phyloP scores from a whole-genome alignment of 1,140 invertebrate species.

The Bilobella aurantiaca region DNA sequence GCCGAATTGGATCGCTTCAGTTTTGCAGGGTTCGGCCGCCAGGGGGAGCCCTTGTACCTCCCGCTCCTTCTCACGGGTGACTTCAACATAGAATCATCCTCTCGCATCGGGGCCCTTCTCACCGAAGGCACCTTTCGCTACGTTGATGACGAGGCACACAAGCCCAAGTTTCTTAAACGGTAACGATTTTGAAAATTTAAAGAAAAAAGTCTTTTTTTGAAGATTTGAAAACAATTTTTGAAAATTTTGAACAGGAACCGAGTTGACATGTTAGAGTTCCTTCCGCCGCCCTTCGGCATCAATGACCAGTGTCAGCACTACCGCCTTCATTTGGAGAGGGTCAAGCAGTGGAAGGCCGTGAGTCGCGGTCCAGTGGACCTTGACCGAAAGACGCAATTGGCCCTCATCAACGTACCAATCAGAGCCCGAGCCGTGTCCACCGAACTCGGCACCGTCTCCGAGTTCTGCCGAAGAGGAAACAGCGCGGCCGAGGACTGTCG shows the following conservation, averaged over 20 bases:
- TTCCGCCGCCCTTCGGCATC: slow-evolving; percentile 48
- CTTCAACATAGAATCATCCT: slow-evolving; percentile 65
- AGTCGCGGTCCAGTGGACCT: slow-evolving; percentile 30
- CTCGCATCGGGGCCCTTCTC: slow-evolving; percentile 56
- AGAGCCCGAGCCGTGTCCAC: background rate
- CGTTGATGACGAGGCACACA: background rate
- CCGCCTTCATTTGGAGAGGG: slow-evolving; percentile 39
- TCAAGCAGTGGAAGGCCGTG: slow-evolving; percentile 32
- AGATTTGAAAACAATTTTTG: too few species aligned
- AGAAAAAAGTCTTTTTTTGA: too few species aligned
- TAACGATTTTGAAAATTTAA: background rate
- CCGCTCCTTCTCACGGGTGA: slow-evolving; percentile 81
- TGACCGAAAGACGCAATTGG: slow-evolving; percentile 16
- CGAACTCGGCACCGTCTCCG: background rate
- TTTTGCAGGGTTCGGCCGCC: slow-evolving; percentile 40
- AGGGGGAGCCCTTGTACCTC: slow-evolving; percentile 45
- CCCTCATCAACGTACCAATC: background rate
- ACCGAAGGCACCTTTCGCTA: slow-evolving; percentile 49
- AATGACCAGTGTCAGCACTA: slow-evolving; percentile 58
- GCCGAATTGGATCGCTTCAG: slow-evolving; percentile 70
- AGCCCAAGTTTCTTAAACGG: background rate
- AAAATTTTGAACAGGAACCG: slow-evolving; percentile 8
- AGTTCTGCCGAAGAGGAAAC: background rate
- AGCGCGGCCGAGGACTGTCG: too few species aligned
- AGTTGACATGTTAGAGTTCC: slow-evolving; percentile 38